phyloP scores from a whole-genome alignment of 64 coral and sea anemone genomes.

The Actinia equina region DNA sequence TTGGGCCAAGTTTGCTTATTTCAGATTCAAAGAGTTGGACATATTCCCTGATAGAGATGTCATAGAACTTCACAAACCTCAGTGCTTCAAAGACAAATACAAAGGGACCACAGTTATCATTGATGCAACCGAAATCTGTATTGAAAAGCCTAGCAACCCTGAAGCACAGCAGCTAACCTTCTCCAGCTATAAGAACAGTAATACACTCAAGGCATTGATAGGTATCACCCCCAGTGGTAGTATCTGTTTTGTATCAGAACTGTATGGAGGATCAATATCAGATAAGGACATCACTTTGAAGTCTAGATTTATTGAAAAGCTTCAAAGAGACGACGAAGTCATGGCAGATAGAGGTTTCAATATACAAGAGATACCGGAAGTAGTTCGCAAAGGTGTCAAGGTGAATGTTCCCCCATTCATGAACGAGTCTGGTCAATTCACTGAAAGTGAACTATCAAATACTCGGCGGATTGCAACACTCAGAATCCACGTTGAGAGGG shows the following conservation, averaged over 20 bases:
- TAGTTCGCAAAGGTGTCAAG: background rate
- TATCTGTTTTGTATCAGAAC: slow-evolving; percentile 29
- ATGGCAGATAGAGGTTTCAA: slow-evolving; percentile 42
- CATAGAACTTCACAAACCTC: slow-evolving; percentile 22
- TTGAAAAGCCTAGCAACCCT: slow-evolving; percentile 40
- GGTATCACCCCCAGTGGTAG: slow-evolving; percentile 42
- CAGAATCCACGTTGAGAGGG: background rate
- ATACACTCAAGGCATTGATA: slow-evolving; percentile 53
- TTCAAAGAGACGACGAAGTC: slow-evolving; percentile 37
- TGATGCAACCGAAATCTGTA: slow-evolving; percentile 36
- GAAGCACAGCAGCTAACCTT: slow-evolving; percentile 57
- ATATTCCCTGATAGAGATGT: slow-evolving; percentile 9
- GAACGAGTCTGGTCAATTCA: slow-evolving; percentile 35
- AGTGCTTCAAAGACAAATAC: slow-evolving; percentile 36
- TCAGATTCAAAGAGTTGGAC: slow-evolving; percentile 29
- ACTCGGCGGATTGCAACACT: background rate
- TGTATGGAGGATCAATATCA: slow-evolving; percentile 45
- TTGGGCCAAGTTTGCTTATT: background rate
- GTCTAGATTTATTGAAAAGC: slow-evolving; percentile 35
- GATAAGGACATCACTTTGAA: slow-evolving; percentile 38
- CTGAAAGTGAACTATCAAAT: background rate
- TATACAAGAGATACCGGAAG: slow-evolving; percentile 20
- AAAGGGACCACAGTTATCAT: slow-evolving; percentile 42
- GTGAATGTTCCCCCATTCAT: slow-evolving; percentile 6
- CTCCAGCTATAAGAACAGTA: slow-evolving; percentile 54